phyloP scores from a whole-genome alignment of 2,888 invertebrate genomes.

The Amitus sp. region DNA sequence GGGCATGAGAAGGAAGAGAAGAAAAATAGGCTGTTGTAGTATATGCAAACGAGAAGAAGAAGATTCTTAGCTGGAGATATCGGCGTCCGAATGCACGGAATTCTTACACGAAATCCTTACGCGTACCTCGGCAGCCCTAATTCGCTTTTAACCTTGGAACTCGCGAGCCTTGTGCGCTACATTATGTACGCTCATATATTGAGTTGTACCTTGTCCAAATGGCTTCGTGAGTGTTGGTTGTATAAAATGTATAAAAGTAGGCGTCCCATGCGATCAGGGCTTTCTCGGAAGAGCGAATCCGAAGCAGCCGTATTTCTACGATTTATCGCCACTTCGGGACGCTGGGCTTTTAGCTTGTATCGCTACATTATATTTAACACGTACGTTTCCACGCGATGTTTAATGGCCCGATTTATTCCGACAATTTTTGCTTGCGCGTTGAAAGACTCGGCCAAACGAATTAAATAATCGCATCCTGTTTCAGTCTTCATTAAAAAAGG shows the following conservation, averaged over 20 bases:
- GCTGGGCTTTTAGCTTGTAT: too few species aligned
- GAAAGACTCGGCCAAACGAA: too few species aligned
- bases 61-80: constrained; percentile 50
- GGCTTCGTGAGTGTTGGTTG: neutral
- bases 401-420: too few species aligned
- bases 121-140: too few species aligned
- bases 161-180: constrained; percentile 4
- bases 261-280: neutral
- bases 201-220: neutral
- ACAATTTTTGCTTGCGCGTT: too few species aligned
- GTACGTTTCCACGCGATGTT: too few species aligned
- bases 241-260: constrained; percentile 1
- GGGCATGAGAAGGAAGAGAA: constrained; percentile 16
- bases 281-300: neutral
- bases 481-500: constrained; percentile 1
- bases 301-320: neutral
- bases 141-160: constrained; percentile 5
- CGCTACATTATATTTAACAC: too few species aligned
- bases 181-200: too few species aligned
- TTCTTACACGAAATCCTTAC: constrained; percentile 3
- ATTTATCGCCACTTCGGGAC: too few species aligned
- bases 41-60: too few species aligned
- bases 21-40: constrained; percentile 18
- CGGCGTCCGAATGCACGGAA: constrained; percentile 33
- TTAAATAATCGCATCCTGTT: constrained; percentile 11